Base-by-base conservation (phyloP, 2,888 invertebrate genomes). In the Drosophila rubida region DNA sequence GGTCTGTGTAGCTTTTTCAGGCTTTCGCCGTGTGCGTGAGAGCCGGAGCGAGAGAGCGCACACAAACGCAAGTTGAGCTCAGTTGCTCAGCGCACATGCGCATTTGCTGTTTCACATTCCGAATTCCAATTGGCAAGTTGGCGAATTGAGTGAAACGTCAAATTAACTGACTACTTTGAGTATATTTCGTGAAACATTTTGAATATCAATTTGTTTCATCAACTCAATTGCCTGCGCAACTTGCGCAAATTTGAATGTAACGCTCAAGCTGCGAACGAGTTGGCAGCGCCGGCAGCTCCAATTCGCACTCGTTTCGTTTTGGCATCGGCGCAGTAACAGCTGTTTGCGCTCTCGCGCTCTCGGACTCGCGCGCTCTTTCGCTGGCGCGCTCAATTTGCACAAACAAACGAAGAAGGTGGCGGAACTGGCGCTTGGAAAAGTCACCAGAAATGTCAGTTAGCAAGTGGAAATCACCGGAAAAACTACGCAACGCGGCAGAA, bases 381-480 rank as follows among this genome's bases (percentile, higher is more conserved):
- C 39, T 61, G 58, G 32, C 41, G 51, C 53, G 42, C 57, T 53
- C 59, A 45, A 45, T 80, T 87, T 59, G 70, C 63, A 69, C 65
- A 75, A 44, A 76, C 68, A 68, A 71, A 78, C 70, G 68, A 73
- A 78, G 69, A 75, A 78, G 69, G 73, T 67, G 75, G 72, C 68
- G 50, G 65, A 16, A 55, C 25, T 69, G 66, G 57, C 55, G 79
- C 67, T 77, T 76, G 82, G 87, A 75, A 85, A 88, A 85, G 75
- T 85, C 77, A 67, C 61, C 63, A 68, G 78, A 73, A 78, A 75
- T 73, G 77, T 74, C 84, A 87, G 80, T 84, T 79, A 81, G 80
- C 70, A 84, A 89, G 89, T 82, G 90, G 82, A 83, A 87, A 88
- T 74, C 87, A 81, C 78, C 89, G 90, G 87, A 81, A 83, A 88